Percentiles rank a stretch among this genome's conserved stretches.
Evolutionary conservation across 2,113 vertebrate genomes (phyloP).

Genomic region (Paramisgurnus dabryanus): DNA sequence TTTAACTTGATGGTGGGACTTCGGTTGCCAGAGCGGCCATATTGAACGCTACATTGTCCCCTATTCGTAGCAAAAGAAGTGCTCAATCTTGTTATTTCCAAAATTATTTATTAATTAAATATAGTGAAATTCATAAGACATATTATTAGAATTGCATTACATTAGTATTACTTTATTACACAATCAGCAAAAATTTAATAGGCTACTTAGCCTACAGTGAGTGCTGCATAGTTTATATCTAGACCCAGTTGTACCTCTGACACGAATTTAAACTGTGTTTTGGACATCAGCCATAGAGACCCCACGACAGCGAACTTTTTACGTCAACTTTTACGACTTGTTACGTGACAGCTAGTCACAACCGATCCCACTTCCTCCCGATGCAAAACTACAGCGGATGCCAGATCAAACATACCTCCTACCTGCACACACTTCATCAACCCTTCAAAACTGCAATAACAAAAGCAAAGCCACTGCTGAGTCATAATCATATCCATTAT

Average conservation of each 20-base stretch:
- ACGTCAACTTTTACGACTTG: conserved; percentile 6
- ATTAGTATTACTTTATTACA: too few relatives aligned
- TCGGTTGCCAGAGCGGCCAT: too few relatives aligned
- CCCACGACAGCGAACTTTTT: not conserved
- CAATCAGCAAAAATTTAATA: too few relatives aligned
- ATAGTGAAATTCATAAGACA: too few relatives aligned
- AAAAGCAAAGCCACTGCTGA: not conserved
- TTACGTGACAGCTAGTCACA: not conserved
- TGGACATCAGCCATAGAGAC: not conserved
- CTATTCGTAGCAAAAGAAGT: too few relatives aligned
- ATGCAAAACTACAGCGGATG: not conserved
- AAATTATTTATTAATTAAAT: too few relatives aligned
- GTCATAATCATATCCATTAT: not conserved
- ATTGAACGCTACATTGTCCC: too few relatives aligned
- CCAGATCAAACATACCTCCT: not conserved
- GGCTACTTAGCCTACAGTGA: not conserved
- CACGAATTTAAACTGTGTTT: not conserved
- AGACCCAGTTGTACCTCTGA: not conserved
- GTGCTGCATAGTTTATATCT: not conserved
- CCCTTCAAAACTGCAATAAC: not conserved
- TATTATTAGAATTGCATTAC: too few relatives aligned
- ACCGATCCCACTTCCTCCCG: conserved; percentile 6
- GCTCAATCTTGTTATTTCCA: too few relatives aligned
- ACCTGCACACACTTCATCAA: not conserved
- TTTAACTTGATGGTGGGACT: too few relatives aligned